A percentile compares a stretch with the other conserved stretches of the same genome.
Conservation (phyloP, 2,888 invertebrate genomes). For the Cordylochernes scorpioides region DNA sequence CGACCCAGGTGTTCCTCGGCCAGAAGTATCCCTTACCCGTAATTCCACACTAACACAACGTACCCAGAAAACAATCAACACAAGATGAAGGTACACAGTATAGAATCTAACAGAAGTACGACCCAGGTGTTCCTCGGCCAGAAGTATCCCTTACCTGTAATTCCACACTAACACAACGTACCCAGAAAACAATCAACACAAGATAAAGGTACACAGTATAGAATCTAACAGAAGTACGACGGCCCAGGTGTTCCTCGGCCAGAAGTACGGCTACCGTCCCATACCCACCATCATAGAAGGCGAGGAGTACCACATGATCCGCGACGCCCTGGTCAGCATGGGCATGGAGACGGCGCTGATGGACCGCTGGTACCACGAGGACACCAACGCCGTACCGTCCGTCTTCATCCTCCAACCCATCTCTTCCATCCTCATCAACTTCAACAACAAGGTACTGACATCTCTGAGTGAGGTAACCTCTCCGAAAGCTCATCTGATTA, state of each 20-base stretch:
- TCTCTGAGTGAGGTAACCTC: neutral
- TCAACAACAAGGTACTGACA: constrained; percentile 88
- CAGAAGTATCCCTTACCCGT: too few species aligned
- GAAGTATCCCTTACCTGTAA: too few species aligned
- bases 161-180: neutral
- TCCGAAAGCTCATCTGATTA: neutral
- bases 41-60: too few species aligned
- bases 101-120: too few species aligned
- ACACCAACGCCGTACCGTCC: constrained; percentile 81
- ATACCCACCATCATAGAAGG: constrained; percentile 83
- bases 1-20: too few species aligned
- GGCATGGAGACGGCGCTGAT: constrained; percentile 47
- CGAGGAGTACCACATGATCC: constrained; percentile 57
- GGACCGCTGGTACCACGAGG: constrained; percentile 85
- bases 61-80: too few species aligned
- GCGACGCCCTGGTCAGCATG: constrained; percentile 54
- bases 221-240: neutral
- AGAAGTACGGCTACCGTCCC: constrained; percentile 93
- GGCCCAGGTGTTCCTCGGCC: constrained; percentile 58
- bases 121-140: too few species aligned
- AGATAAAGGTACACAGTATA: neutral
- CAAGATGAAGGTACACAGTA: too few species aligned
- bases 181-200: neutral
- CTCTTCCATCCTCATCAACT: constrained; percentile 81
- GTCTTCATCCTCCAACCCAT: constrained; percentile 85